These are phyloP conservation scores for Caenorhabditis uteleia DNA, from an alignment of 2,888 invertebrate genomes.

Conservation along the genomic window DNA sequence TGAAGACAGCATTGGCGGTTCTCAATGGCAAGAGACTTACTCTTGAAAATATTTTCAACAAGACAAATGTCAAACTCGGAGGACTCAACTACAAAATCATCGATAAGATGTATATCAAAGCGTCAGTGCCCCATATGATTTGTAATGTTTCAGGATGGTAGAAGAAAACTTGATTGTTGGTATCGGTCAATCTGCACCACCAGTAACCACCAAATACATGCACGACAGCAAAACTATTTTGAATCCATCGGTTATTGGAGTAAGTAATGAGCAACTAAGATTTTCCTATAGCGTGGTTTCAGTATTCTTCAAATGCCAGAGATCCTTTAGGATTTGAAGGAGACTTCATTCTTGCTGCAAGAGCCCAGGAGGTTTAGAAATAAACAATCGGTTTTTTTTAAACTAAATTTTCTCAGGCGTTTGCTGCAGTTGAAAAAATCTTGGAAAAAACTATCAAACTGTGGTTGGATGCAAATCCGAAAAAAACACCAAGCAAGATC, in stretches of 20 bases:
- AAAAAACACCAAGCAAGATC: conserved; percentile 37
- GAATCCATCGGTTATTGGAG: conserved; percentile 43
- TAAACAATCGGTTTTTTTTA: too few relatives aligned
- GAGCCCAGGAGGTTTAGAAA: conserved; percentile 18
- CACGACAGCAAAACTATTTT: too few relatives aligned
- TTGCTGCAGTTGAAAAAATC: conserved; percentile 15
- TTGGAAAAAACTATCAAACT: conserved; percentile 1
- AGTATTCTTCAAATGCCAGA: conserved; percentile 48
- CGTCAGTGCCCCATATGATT: too few relatives aligned
- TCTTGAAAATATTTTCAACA: conserved; percentile 58
- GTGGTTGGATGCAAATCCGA: conserved; percentile 6
- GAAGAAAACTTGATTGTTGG: conserved; percentile 26
- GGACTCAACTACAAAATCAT: conserved; percentile 54
- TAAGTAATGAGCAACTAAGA: too few relatives aligned
- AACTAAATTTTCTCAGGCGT: conserved; percentile 13
- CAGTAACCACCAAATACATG: too few relatives aligned
- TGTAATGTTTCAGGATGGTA: too few relatives aligned
- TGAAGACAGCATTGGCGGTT: conserved; percentile 16
- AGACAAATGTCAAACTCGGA: conserved; percentile 58
- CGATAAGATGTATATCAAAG: conserved; percentile 4
- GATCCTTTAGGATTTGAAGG: conserved; percentile 43
- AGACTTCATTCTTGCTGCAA: conserved; percentile 32
- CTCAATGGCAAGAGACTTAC: conserved; percentile 34
- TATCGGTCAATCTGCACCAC: conserved; percentile 15
- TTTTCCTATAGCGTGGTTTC: too few relatives aligned